These are phyloP conservation scores for Neoaliturus tenellus DNA, from an alignment of 2,888 invertebrate species.

Conservation along the genomic window DNA sequence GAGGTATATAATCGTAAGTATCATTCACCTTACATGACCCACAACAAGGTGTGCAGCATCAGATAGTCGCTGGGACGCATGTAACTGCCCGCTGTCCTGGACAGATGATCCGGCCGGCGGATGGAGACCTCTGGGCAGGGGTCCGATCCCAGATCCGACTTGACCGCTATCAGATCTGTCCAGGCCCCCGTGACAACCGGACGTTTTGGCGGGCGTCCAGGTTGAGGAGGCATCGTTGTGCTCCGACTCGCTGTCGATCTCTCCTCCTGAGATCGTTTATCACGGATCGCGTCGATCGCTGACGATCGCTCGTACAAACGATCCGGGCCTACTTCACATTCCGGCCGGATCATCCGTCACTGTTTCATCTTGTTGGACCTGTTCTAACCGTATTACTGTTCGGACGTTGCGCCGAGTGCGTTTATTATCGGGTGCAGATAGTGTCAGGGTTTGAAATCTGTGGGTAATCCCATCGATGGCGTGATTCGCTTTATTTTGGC, in stretches of 20 bases:
- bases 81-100: neutral
- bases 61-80: neutral
- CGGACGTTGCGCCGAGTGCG: neutral
- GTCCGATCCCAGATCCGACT: neutral
- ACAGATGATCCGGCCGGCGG: neutral
- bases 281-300: neutral
- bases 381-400: neutral
- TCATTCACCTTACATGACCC: neutral
- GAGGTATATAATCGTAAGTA: too few relatives aligned
- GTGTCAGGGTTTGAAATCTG: neutral
- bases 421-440: neutral
- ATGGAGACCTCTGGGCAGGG: neutral
- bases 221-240: neutral
- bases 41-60: neutral
- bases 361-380: conserved; percentile 3
- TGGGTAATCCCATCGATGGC: too few relatives aligned
- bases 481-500: too few relatives aligned
- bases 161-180: conserved; percentile 8
- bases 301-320: conserved; percentile 12
- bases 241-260: too few relatives aligned
- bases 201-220: conserved; percentile 26
- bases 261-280: too few relatives aligned
- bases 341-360: neutral
- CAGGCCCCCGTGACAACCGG: conserved; percentile 9
- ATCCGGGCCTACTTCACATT: neutral